A percentile compares a stretch with the other conserved stretches of the same genome.
Evolutionary conservation across 2,113 vertebrate species (phyloP).

Genomic region (Sapayoa aenigma): DNA sequence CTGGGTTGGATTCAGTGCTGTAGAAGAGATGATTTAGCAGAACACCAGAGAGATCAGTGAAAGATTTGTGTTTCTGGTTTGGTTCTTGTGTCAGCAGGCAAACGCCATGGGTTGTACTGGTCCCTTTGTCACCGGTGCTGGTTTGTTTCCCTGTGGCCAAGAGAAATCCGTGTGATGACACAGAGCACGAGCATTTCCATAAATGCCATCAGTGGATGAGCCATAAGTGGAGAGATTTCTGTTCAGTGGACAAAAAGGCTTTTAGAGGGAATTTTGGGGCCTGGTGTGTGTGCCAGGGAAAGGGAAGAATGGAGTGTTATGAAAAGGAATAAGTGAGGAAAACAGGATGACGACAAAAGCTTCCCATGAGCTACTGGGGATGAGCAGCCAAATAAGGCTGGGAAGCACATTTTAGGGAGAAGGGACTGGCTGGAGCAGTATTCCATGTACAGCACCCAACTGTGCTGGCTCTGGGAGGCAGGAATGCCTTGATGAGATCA

Average conservation of each 20-base stretch:
- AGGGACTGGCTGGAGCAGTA: not conserved
- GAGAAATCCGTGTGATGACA: not conserved
- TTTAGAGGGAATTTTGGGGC: not conserved
- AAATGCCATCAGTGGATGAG: not conserved
- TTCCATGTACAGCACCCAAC: not conserved
- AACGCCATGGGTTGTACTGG: not conserved
- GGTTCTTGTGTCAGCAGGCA: not conserved
- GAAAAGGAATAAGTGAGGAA: not conserved
- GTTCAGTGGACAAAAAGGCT: not conserved
- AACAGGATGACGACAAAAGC: not conserved
- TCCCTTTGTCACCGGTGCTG: not conserved
- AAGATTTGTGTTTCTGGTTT: not conserved
- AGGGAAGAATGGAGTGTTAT: not conserved
- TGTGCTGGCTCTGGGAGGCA: not conserved
- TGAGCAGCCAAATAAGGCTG: not conserved
- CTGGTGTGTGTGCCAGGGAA: not conserved
- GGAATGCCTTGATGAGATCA: conserved; percentile 5
- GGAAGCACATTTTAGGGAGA: not conserved
- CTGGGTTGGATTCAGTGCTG: not conserved
- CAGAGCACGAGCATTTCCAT: not conserved
- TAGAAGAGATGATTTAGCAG: not conserved
- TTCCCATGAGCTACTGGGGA: not conserved
- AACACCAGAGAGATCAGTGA: not conserved
- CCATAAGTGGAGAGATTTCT: not conserved
- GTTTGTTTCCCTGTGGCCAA: not conserved